Conservation (phyloP, 37 sponge, comb jelly and placozoan genomes). For the Geodia barretti region DNA sequence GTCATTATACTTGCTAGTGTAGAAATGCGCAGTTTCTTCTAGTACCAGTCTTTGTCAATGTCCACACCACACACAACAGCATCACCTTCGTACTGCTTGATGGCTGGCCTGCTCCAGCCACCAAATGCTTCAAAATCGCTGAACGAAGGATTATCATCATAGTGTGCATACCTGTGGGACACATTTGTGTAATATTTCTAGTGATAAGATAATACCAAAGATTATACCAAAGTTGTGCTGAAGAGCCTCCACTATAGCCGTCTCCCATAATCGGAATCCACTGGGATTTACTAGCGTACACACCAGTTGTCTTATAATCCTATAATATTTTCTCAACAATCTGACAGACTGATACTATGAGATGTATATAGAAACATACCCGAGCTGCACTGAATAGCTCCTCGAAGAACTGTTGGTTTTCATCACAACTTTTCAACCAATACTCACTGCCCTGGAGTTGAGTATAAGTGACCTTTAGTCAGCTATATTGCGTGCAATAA, state of each 20-base stretch:
- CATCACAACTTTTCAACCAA: constrained; percentile 43
- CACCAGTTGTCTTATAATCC: constrained; percentile 73
- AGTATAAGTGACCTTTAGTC: background rate
- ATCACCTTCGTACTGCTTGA: constrained; percentile 80
- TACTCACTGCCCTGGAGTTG: constrained; percentile 52
- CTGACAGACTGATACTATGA: background rate
- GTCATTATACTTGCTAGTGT: too few species aligned
- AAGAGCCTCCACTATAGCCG: constrained; percentile 63
- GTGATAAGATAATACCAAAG: background rate
- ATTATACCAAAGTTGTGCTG: constrained; percentile 82
- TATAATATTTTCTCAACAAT: constrained; percentile 9
- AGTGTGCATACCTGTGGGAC: constrained; percentile 74
- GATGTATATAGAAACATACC: constrained; percentile 38
- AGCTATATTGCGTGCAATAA: constrained; percentile 12
- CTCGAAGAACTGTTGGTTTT: constrained; percentile 82
- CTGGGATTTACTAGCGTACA: constrained; percentile 84
- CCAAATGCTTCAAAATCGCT: constrained; percentile 81
- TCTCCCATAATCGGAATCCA: constrained; percentile 82
- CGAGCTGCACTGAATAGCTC: constrained; percentile 56
- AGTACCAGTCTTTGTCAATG: constrained; percentile 57
- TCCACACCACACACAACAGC: constrained; percentile 58
- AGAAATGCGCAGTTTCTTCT: too few species aligned
- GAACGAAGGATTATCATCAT: constrained; percentile 78
- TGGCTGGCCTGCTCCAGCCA: constrained; percentile 73
- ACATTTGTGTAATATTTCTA: background rate